Conservation (phyloP, 1,140 invertebrate species). For the Zaprionus inermis region DNA sequence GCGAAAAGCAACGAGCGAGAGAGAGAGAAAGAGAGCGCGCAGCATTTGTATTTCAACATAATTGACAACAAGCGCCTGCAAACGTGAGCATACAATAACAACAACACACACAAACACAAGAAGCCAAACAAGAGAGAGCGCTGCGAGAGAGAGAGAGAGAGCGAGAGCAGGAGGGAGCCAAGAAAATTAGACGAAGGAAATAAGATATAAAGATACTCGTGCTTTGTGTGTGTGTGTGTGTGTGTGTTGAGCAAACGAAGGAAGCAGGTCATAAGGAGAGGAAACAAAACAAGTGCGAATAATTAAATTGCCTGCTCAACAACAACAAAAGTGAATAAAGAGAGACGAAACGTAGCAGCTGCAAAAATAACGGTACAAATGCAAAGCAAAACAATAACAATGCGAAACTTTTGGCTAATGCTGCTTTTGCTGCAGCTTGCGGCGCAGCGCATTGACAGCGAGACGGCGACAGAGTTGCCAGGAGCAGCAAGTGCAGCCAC, state of each 20-base stretch:
- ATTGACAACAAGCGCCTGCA: conserved; percentile 48
- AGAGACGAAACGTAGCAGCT: not conserved
- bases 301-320: not conserved
- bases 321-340: not conserved
- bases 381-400: not conserved
- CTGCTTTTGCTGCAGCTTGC: conserved; percentile 14
- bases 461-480: not conserved
- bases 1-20: conserved; percentile 8
- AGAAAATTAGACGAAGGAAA: conserved; percentile 43
- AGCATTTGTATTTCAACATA: conserved; percentile 51
- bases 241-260: not conserved
- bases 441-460: not conserved
- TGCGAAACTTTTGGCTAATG: conserved; percentile 20
- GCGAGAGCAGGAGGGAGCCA: conserved; percentile 7
- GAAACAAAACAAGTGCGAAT: conserved; percentile 6
- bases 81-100: conserved; percentile 34
- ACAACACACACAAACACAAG: conserved; percentile 19
- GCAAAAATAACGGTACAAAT: not conserved
- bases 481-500: conserved; percentile 3
- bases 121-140: conserved; percentile 39
- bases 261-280: not conserved
- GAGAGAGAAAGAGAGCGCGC: no score
- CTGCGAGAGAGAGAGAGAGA: conserved; percentile 3
- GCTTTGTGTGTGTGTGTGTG: not conserved
- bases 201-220: conserved; percentile 24